Evolutionary conservation across 2,113 vertebrate genomes (phyloP).

Genomic region (Acrocephalus kingi): DNA sequence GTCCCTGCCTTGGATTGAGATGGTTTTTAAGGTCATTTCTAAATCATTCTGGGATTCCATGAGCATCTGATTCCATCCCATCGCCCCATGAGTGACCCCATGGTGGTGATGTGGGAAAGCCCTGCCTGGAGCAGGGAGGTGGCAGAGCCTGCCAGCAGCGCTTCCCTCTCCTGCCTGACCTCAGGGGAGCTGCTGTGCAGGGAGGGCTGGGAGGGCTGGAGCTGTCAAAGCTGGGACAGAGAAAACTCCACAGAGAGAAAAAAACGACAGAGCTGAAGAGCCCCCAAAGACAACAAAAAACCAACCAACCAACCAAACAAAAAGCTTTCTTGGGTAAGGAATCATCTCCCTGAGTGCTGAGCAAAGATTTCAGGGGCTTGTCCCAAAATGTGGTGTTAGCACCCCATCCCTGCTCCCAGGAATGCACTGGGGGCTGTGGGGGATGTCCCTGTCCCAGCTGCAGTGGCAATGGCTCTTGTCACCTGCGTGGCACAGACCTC

Average conservation of each 20-base stretch:
- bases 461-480: background rate
- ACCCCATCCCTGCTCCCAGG: rapidly evolving
- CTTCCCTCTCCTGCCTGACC: background rate
- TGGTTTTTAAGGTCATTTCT: background rate
- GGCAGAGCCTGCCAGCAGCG: background rate
- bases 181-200: background rate
- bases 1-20: background rate
- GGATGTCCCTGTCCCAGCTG: rapidly evolving
- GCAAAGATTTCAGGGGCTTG: background rate
- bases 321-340: background rate
- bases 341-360: background rate
- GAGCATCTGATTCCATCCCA: rapidly evolving
- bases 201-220: background rate
- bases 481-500: background rate
- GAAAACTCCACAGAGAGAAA: background rate
- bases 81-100: background rate
- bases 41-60: background rate
- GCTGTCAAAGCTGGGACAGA: background rate
- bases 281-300: background rate
- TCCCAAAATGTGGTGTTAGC: rapidly evolving
- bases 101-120: rapidly evolving
- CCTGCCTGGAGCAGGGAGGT: background rate
- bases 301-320: background rate
- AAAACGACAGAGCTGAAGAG: background rate
- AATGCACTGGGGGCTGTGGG: rapidly evolving